Conservation (phyloP, 2,888 invertebrate species). For the Catocala fraxini region DNA sequence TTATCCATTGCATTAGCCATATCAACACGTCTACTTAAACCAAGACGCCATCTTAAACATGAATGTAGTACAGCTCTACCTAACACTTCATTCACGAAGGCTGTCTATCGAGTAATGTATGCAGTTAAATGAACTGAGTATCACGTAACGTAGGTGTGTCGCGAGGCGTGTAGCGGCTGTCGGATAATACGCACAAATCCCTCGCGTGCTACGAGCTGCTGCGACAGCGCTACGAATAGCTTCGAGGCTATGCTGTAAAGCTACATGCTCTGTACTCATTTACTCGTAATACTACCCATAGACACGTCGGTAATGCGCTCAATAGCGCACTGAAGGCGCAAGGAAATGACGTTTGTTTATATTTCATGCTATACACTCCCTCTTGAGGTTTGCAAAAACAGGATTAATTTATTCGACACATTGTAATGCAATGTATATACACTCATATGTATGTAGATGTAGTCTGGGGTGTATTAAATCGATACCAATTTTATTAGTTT, state of each 20-base stretch:
- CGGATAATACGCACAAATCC: conserved; percentile 27
- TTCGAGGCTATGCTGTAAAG: background rate
- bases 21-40: no score
- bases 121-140: background rate
- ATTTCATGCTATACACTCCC: conserved; percentile 1
- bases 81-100: no score
- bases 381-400: no score
- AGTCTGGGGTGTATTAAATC: no score
- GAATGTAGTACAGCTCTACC: no score
- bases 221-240: background rate
- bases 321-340: background rate
- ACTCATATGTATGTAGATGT: no score
- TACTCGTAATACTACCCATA: background rate
- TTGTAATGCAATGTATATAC: no score
- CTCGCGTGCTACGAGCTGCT: conserved; percentile 9
- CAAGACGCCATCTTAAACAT: no score
- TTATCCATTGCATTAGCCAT: no score
- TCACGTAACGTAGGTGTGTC: background rate
- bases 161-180: conserved; percentile 1
- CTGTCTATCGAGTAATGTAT: no score
- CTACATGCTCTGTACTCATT: background rate
- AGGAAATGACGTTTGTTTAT: conserved; percentile 1
- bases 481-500: no score
- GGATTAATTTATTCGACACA: no score
- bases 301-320: background rate